phyloP scores from a whole-genome alignment of 2,797 vertebrate species.

The Pteronotus mesoamericanus region DNA sequence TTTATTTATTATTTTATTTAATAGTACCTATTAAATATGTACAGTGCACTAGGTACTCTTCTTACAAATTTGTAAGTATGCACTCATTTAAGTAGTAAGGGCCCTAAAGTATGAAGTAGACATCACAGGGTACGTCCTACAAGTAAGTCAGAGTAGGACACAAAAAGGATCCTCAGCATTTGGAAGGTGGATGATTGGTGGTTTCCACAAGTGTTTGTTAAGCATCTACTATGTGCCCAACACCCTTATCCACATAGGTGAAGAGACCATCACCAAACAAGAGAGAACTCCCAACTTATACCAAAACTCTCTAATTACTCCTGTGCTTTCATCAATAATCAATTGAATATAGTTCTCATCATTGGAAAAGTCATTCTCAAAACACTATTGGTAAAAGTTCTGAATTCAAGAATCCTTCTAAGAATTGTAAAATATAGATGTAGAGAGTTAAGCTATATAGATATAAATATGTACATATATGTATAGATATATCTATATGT shows the following conservation, averaged over 20 bases:
- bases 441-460: neutral
- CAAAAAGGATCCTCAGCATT: neutral
- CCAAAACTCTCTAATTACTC: neutral
- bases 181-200: neutral
- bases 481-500: too few relatives aligned
- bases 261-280: neutral
- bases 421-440: neutral
- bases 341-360: neutral
- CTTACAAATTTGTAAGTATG: neutral
- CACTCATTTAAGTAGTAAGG: neutral
- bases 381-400: neutral
- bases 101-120: neutral
- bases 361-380: neutral
- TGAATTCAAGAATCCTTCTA: neutral
- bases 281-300: neutral
- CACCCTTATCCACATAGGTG: neutral
- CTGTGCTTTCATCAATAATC: neutral
- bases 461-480: neutral
- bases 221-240: neutral
- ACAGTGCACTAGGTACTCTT: neutral
- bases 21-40: neutral
- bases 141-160: neutral
- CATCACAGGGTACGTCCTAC: too few relatives aligned
- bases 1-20: neutral
- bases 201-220: neutral